phyloP scores from a whole-genome alignment of 2,797 vertebrate species.

The Arctocebus calabarensis region DNA sequence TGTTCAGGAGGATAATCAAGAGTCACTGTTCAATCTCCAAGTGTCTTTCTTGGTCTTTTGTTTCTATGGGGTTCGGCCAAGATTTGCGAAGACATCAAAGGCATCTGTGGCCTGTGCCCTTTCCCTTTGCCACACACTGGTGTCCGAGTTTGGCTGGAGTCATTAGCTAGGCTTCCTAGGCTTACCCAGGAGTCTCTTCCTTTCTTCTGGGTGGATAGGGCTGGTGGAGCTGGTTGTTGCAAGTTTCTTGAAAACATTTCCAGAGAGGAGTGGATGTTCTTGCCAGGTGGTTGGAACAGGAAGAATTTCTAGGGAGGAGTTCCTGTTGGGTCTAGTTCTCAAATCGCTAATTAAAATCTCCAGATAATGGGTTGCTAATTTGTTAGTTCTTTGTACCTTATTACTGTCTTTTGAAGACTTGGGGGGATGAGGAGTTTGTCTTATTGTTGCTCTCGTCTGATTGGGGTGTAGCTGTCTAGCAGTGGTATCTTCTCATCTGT shows the following conservation, averaged over 20 bases:
- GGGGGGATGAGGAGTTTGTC: neutral
- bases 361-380: slow-evolving; percentile 74
- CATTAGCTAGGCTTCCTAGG: neutral
- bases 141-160: neutral
- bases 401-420: slow-evolving; percentile 26
- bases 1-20: neutral
- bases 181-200: slow-evolving; percentile 29
- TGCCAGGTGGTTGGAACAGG: slow-evolving; percentile 70
- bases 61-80: neutral
- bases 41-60: neutral
- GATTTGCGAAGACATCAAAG: neutral
- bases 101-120: neutral
- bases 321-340: slow-evolving; percentile 70
- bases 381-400: slow-evolving; percentile 67
- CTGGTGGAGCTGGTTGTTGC: slow-evolving; percentile 68
- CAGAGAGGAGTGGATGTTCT: slow-evolving; percentile 47
- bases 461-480: neutral
- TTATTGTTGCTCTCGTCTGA: neutral
- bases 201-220: neutral
- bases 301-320: slow-evolving; percentile 67
- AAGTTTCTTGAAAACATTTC: slow-evolving; percentile 72
- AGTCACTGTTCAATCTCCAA: neutral
- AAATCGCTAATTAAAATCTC: slow-evolving; percentile 73
- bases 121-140: neutral
- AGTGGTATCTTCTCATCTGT: neutral